Percentiles rank a stretch among this genome's conserved stretches.
Evolutionary conservation across 2,888 invertebrate genomes (phyloP).

Genomic region (Muschampia staudingeri): DNA sequence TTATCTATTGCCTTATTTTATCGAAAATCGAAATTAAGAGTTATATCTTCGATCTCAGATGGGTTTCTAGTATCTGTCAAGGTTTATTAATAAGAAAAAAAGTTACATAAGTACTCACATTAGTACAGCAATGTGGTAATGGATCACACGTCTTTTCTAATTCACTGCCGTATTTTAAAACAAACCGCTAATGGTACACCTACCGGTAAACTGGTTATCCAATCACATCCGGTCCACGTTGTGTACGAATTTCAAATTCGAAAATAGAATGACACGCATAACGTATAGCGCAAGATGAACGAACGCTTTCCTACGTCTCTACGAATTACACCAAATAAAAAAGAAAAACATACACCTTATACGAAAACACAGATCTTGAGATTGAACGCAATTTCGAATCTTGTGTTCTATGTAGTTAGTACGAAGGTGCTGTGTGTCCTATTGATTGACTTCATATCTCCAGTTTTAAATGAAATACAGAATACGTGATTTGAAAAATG

Average conservation of each 20-base stretch:
- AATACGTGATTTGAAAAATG: conserved; percentile 37
- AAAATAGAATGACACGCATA: conserved; percentile 73
- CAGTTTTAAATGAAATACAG: conserved; percentile 11
- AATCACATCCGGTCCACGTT: conserved; percentile 78
- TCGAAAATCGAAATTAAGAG: too few relatives aligned
- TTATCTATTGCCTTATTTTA: too few relatives aligned
- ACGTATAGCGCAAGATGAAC: conserved; percentile 61
- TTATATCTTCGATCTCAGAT: too few relatives aligned
- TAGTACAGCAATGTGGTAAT: too few relatives aligned
- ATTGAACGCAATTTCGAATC: conserved; percentile 17
- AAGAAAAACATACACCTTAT: conserved; percentile 22
- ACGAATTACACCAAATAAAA: conserved; percentile 63
- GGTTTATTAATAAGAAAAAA: too few relatives aligned
- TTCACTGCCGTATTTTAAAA: not conserved
- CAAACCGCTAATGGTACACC: conserved; percentile 28
- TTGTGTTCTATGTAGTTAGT: not conserved
- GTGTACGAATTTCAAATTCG: conserved; percentile 66
- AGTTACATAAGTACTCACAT: too few relatives aligned
- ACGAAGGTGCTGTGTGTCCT: conserved; percentile 15
- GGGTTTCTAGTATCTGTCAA: too few relatives aligned
- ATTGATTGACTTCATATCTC: conserved; percentile 28
- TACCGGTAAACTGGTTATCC: conserved; percentile 72
- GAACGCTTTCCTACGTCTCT: conserved; percentile 69
- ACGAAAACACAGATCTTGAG: not conserved
- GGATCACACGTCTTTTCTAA: not conserved